Conservation (phyloP, 2,113 vertebrate genomes). For the Pedionomus torquatus region DNA sequence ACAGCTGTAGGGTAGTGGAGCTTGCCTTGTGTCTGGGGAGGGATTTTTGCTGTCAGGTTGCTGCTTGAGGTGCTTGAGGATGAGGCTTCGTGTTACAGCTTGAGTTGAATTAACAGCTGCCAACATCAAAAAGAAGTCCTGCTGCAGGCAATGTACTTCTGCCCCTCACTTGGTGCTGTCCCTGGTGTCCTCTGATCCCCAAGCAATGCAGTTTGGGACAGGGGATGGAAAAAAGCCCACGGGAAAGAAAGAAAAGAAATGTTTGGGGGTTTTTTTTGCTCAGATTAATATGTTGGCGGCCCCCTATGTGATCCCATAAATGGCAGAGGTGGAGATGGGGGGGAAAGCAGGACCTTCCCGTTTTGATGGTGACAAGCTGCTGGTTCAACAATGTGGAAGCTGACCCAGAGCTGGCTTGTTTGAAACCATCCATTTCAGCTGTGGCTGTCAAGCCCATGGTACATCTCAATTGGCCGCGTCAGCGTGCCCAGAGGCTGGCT, state of each 20-base stretch:
- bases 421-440: not conserved
- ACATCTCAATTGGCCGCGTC: accelerated
- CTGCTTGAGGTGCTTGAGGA: slow-evolving; percentile 23
- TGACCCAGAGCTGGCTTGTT: not conserved
- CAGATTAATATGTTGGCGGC: not conserved
- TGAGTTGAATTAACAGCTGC: not conserved
- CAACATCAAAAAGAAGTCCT: slow-evolving; percentile 33
- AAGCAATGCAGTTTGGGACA: not conserved
- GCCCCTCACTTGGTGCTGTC: not conserved
- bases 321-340: accelerated
- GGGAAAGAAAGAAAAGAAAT: not conserved
- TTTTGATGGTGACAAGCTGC: not conserved
- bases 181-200: not conserved
- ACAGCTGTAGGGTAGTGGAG: not conserved
- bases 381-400: not conserved
- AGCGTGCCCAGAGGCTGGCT: not conserved
- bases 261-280: not conserved
- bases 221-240: not conserved
- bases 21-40: not conserved
- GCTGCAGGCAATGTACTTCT: slow-evolving; percentile 16
- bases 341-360: not conserved
- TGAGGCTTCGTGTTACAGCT: slow-evolving; percentile 27
- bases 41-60: not conserved
- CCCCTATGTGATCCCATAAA: not conserved
- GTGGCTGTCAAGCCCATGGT: not conserved